Evolutionary conservation across 2,888 invertebrate genomes (phyloP).

Genomic region (Lycaena phlaeas): DNA sequence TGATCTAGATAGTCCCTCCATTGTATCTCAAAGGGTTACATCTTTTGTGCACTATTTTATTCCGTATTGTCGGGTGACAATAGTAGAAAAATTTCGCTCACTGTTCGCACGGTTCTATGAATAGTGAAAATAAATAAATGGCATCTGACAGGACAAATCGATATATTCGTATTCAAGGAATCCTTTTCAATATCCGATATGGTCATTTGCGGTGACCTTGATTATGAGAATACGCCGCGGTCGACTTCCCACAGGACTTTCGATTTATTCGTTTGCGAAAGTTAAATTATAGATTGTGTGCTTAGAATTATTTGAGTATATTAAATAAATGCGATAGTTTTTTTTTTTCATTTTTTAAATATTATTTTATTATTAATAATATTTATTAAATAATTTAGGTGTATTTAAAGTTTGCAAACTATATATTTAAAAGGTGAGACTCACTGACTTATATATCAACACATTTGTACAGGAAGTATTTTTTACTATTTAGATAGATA

Average conservation of each 20-base stretch:
- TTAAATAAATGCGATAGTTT: no score
- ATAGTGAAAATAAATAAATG: conserved; percentile 65
- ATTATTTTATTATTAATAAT: no score
- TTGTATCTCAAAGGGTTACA: conserved; percentile 55
- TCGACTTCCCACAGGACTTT: conserved; percentile 1
- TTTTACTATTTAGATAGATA: no score
- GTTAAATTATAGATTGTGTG: background rate
- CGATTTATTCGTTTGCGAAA: background rate
- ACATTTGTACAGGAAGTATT: no score
- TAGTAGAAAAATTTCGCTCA: conserved; percentile 7
- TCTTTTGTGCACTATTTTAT: conserved; percentile 28
- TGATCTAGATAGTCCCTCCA: conserved; percentile 58
- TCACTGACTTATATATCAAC: no score
- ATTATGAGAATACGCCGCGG: background rate
- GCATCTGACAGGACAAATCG: conserved; percentile 7
- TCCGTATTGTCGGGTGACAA: conserved; percentile 4
- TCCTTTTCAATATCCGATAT: conserved; percentile 3
- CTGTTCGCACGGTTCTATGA: conserved; percentile 46
- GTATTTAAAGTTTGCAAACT: no score
- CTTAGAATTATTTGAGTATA: no score
- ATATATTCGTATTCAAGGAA: conserved; percentile 4
- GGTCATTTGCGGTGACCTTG: conserved; percentile 5
- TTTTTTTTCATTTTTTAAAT: no score
- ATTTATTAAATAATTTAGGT: no score
- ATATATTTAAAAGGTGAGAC: no score